Evolutionary conservation across 2,888 invertebrate genomes (phyloP).

Genomic region (Strigamia crassipes): DNA sequence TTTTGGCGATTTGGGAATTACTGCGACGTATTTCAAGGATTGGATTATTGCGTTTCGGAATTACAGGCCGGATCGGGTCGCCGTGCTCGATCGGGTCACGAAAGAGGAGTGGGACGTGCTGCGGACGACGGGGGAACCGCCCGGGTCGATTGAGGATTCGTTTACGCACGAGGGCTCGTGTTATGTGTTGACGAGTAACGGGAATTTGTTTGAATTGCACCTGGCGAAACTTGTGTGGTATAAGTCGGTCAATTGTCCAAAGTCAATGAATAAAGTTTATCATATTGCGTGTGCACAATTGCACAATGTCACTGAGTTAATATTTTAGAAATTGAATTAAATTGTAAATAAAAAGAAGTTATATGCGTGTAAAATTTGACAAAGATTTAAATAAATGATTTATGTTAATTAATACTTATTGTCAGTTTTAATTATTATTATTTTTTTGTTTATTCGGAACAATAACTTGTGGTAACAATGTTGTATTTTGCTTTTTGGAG

Average conservation of each 20-base stretch:
- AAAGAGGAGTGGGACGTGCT: background rate
- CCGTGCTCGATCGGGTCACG: background rate
- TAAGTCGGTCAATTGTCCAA: background rate
- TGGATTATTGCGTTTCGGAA: background rate
- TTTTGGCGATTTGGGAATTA: background rate
- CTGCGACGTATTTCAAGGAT: background rate
- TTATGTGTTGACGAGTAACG: background rate
- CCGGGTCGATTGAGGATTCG: background rate
- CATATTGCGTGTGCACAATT: background rate
- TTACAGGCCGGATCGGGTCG: background rate
- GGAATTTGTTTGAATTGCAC: background rate
- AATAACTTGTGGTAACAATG: no score
- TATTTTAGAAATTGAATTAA: no score
- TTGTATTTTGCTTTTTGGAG: no score
- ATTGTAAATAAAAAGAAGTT: background rate
- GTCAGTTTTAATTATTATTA: no score
- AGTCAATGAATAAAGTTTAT: background rate
- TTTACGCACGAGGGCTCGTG: background rate
- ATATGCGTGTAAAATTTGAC: no score
- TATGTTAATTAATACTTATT: no score
- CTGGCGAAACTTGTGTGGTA: background rate
- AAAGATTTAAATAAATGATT: background rate
- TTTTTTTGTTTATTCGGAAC: no score
- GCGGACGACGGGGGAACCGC: background rate
- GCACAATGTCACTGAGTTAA: no score